phyloP scores from a whole-genome alignment of 2,888 invertebrate genomes.

The Macropis europaea region DNA sequence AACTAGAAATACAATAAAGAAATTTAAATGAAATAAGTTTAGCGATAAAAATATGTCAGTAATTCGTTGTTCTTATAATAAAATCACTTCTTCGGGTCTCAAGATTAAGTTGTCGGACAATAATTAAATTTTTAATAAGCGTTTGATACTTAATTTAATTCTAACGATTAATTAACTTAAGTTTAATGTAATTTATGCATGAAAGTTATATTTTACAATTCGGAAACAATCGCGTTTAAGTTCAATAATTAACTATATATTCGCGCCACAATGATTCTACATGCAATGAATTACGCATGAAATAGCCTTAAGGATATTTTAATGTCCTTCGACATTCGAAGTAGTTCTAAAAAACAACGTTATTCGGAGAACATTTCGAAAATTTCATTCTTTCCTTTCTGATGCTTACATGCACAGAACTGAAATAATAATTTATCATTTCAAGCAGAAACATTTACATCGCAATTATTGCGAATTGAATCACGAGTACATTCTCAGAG shows the following conservation, averaged over 20 bases:
- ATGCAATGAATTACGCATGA: not conserved
- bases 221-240: too few relatives aligned
- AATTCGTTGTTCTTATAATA: too few relatives aligned
- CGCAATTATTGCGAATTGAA: constrained; percentile 21
- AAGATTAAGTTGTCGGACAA: too few relatives aligned
- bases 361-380: too few relatives aligned
- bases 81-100: too few relatives aligned
- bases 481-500: constrained; percentile 16
- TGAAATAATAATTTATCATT: constrained; percentile 9
- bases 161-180: not conserved
- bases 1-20: too few relatives aligned
- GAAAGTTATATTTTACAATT: not conserved
- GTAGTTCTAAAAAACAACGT: constrained; percentile 1
- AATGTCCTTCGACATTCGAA: constrained; percentile 14
- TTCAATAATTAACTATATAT: not conserved
- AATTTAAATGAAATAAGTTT: too few relatives aligned
- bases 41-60: too few relatives aligned
- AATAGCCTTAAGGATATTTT: constrained; percentile 16
- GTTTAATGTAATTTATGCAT: not conserved
- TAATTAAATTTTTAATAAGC: too few relatives aligned
- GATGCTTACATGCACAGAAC: not conserved
- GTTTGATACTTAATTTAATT: too few relatives aligned
- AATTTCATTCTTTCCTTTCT: too few relatives aligned
- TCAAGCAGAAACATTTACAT: constrained; percentile 3
- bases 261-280: constrained; percentile 18